A percentile compares a stretch with the other conserved stretches of the same genome.
These are phyloP conservation scores for Macroteleia sp. DNA, from an alignment of 2,888 invertebrate species.

Conservation along the genomic window DNA sequence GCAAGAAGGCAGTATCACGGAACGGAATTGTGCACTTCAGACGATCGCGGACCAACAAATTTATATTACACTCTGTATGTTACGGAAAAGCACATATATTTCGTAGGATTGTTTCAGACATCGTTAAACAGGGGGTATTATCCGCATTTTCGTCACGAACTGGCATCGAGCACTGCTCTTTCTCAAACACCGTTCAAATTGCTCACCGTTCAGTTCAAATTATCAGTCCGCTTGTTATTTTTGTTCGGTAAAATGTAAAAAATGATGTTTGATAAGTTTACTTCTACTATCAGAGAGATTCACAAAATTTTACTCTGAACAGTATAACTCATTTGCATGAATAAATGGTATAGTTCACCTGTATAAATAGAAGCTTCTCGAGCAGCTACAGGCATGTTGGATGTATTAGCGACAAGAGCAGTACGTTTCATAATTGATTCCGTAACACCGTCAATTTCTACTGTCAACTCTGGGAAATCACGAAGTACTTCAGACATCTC, in stretches of 20 bases:
- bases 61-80: constrained; percentile 71
- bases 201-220: constrained; percentile 28
- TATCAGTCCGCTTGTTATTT: constrained; percentile 21
- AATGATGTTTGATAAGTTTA: too few species aligned
- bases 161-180: constrained; percentile 28
- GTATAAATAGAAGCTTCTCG: constrained; percentile 99
- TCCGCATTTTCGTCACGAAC: constrained; percentile 76
- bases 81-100: constrained; percentile 76
- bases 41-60: constrained; percentile 70
- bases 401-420: constrained; percentile 99
- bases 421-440: constrained; percentile 99
- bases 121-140: constrained; percentile 79
- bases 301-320: too few species aligned
- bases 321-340: too few species aligned
- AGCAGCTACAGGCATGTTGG: constrained; percentile 99
- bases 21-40: constrained; percentile 64
- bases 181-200: constrained; percentile 42
- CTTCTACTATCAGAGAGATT: too few species aligned
- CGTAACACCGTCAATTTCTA: constrained; percentile 97
- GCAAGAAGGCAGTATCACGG: constrained; percentile 70
- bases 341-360: too few species aligned
- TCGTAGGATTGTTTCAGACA: constrained; percentile 75
- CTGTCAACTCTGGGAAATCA: constrained; percentile 99
- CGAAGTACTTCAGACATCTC: constrained; percentile 99
- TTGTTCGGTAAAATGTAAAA: constrained; percentile 18